These are phyloP conservation scores for Eulemur macaco DNA, from an alignment of 2,113 vertebrate species.

Conservation along the genomic window DNA sequence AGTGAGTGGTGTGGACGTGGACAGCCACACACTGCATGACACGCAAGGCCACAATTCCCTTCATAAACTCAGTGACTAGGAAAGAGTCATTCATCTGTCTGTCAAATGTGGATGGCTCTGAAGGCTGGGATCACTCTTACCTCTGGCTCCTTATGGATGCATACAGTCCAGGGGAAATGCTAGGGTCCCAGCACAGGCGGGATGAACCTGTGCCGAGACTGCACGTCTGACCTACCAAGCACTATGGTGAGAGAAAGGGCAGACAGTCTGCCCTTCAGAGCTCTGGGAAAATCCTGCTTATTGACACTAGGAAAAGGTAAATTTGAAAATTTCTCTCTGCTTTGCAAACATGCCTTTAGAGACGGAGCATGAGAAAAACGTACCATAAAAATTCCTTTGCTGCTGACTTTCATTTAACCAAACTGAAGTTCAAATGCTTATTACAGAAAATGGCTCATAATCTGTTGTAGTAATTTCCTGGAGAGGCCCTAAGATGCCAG, in stretches of 20 bases:
- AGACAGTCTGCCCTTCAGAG: not conserved
- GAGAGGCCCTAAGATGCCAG: constrained; percentile 30
- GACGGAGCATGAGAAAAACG: constrained; percentile 59
- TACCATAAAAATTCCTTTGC: constrained; percentile 48
- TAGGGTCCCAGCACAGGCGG: not conserved
- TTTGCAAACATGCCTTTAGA: constrained; percentile 51
- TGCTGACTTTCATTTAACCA: constrained; percentile 68
- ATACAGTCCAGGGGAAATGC: not conserved
- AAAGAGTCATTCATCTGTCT: not conserved
- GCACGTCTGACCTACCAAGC: not conserved
- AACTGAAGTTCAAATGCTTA: constrained; percentile 68
- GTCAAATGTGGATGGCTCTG: not conserved
- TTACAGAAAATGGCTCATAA: constrained; percentile 69
- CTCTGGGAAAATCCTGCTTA: constrained; percentile 29
- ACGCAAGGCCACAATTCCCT: not conserved
- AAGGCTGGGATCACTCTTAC: not conserved
- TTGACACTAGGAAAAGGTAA: constrained; percentile 13
- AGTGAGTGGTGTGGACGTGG: not conserved
- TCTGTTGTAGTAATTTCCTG: constrained; percentile 56
- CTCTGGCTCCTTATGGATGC: not conserved
- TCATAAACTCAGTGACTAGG: not conserved
- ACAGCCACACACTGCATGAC: not conserved
- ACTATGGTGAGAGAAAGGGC: accelerated
- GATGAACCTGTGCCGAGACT: not conserved
- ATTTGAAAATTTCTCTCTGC: constrained; percentile 32